A percentile compares a stretch with the other conserved stretches of the same genome.
phyloP scores from a whole-genome alignment of 2,113 vertebrate species.

The Epinephelus lanceolatus region DNA sequence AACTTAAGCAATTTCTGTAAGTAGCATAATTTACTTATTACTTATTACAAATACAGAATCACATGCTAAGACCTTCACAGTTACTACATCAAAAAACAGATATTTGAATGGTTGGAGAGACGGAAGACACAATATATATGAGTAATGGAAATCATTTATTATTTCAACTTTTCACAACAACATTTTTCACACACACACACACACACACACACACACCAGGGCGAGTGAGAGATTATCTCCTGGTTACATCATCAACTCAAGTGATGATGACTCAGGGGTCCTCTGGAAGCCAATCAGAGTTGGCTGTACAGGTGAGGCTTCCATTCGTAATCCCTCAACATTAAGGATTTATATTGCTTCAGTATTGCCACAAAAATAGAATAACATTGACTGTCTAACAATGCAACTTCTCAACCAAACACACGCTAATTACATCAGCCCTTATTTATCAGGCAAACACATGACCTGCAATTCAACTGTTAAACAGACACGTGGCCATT shows the following conservation, averaged over 20 bases:
- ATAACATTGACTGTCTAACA: constrained; percentile 68
- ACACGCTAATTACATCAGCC: constrained; percentile 60
- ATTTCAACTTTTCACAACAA: too few relatives aligned
- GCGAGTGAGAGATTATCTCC: constrained; percentile 63
- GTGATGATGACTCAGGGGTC: constrained; percentile 62
- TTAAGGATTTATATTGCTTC: constrained; percentile 86
- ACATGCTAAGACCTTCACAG: too few relatives aligned
- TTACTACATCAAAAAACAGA: too few relatives aligned
- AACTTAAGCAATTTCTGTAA: too few relatives aligned
- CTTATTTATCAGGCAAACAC: constrained; percentile 74
- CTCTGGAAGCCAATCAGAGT: constrained; percentile 63
- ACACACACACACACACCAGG: too few relatives aligned
- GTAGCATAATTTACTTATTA: too few relatives aligned
- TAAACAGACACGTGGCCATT: constrained; percentile 9
- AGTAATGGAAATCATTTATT: too few relatives aligned
- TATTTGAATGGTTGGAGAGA: too few relatives aligned
- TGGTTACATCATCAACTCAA: constrained; percentile 76
- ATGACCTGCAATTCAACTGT: constrained; percentile 52
- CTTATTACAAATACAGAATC: too few relatives aligned
- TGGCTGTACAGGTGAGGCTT: constrained; percentile 71
- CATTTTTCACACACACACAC: too few relatives aligned
- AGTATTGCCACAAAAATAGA: constrained; percentile 84
- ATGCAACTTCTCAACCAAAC: constrained; percentile 69
- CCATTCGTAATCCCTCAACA: constrained; percentile 64
- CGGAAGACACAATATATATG: too few relatives aligned